Conservation (phyloP, 2,113 vertebrate species). For the Salvelinus fontinalis region DNA sequence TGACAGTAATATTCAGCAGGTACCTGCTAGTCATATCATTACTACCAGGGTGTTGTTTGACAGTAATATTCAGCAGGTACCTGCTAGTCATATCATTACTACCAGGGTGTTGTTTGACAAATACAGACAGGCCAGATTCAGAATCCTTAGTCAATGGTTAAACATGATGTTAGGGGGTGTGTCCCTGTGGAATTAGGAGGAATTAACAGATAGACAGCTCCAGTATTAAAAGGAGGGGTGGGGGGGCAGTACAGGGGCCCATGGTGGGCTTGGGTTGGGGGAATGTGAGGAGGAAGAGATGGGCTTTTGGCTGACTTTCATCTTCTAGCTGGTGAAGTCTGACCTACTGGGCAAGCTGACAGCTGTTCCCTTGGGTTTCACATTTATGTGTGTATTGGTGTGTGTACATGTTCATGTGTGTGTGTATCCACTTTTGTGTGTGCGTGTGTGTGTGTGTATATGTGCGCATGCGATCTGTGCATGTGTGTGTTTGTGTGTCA, state of each 20-base stretch:
- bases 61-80: background rate
- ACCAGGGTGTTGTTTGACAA: background rate
- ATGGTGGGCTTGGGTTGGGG: background rate
- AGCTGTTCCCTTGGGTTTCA: slow-evolving; percentile 16
- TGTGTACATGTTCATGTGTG: slow-evolving; percentile 8
- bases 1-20: too few relatives aligned
- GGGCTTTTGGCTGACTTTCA: background rate
- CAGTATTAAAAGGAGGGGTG: too few relatives aligned
- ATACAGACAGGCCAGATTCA: background rate
- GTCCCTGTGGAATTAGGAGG: too few relatives aligned
- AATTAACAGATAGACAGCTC: too few relatives aligned
- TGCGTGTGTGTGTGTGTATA: background rate
- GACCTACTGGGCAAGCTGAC: slow-evolving; percentile 18
- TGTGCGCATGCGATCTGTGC: background rate
- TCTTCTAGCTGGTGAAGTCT: background rate
- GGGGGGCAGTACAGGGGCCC: background rate
- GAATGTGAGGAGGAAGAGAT: background rate
- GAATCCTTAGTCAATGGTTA: background rate
- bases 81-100: background rate
- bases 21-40: too few relatives aligned
- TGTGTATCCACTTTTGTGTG: too few relatives aligned
- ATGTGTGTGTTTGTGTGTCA: background rate
- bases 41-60: background rate
- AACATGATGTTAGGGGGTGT: background rate
- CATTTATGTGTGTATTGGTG: background rate